Percentiles rank a stretch among this genome's conserved stretches.
phyloP scores from a whole-genome alignment of 2,888 invertebrate species.

The Steinernema scapterisci region DNA sequence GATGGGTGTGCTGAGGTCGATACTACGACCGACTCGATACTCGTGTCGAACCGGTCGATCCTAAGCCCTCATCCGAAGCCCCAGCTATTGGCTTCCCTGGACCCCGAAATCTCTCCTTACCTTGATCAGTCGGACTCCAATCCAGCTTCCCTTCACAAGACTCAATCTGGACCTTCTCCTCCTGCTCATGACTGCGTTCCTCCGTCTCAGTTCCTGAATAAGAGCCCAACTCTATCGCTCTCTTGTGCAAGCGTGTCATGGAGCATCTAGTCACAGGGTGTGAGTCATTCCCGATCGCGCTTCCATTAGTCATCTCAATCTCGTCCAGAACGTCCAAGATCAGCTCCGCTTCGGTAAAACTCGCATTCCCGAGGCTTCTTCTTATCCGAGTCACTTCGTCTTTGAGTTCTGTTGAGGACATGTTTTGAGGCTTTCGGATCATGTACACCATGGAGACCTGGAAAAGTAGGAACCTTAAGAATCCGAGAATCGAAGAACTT shows the following conservation, averaged over 20 bases:
- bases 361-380: constrained; percentile 1
- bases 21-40: too few species aligned
- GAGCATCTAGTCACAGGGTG: constrained; percentile 38
- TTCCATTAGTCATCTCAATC: constrained; percentile 8
- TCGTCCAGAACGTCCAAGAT: constrained; percentile 18
- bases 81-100: too few species aligned
- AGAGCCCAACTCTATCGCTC: constrained; percentile 41
- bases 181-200: constrained; percentile 9
- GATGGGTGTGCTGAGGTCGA: too few species aligned
- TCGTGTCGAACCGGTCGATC: too few species aligned
- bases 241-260: constrained; percentile 40
- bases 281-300: constrained; percentile 6
- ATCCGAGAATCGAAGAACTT: constrained; percentile 32
- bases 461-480: constrained; percentile 50
- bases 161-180: constrained; percentile 48
- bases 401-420: background rate
- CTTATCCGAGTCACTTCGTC: constrained; percentile 17
- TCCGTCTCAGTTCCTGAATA: constrained; percentile 28
- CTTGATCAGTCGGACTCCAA: constrained; percentile 60
- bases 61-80: too few species aligned
- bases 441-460: constrained; percentile 60
- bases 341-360: constrained; percentile 11
- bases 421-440: constrained; percentile 46
- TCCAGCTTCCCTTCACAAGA: constrained; percentile 53
- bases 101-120: constrained; percentile 36